Base-by-base conservation (phyloP, 2,888 invertebrate genomes). In the Erebia aethiops region DNA sequence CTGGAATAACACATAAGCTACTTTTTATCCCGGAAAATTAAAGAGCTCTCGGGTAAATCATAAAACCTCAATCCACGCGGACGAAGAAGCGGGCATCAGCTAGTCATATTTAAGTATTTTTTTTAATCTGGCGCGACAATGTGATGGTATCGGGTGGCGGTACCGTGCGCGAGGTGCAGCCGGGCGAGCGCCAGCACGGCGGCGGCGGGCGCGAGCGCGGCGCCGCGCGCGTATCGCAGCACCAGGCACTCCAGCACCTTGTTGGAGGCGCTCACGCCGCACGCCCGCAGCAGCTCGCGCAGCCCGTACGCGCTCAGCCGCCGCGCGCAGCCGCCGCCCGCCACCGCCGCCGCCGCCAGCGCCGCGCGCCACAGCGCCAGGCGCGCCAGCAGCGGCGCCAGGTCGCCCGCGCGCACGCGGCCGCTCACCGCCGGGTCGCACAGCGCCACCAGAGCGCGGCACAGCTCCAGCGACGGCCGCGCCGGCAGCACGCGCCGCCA, bases 181-280 rank as follows among this genome's bases (percentile, higher is more conserved):
- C 79, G 62, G 16, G 79, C 78, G 43, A 72, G 73, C 49, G 75
- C 74, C 69, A 75, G 69, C 61, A 76, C 67, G 72, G 61, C 73
- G 67, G 75, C 69, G 72, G 54, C 70, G 52, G 71, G 58, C 18
- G 71, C 11, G 18, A 76, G 72, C 51, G 61, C 10, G 65, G 63
- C 73, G 69, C 75, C 75, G 81, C 95, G 95, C 75, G 95, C 94
- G 89, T 95, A 96, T 75, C 96, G 89, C 77, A 95, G 88, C 75
- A 96, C 95, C 70, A 96, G 88, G 82, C 95, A 95, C 91, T 96
- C 96, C 76, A 96, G 89, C 74, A 96, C 89, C 95, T 96, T 96
- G 87, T 96, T 96, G 96, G 95, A 95, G 94, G 75, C 96, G 86
- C 77, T 95, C 52, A 85, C 80, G 74, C 96, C 75, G 95, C 95